These are phyloP conservation scores for Epirrhoe tristata DNA, from an alignment of 2,888 invertebrate genomes.

Conservation along the genomic window DNA sequence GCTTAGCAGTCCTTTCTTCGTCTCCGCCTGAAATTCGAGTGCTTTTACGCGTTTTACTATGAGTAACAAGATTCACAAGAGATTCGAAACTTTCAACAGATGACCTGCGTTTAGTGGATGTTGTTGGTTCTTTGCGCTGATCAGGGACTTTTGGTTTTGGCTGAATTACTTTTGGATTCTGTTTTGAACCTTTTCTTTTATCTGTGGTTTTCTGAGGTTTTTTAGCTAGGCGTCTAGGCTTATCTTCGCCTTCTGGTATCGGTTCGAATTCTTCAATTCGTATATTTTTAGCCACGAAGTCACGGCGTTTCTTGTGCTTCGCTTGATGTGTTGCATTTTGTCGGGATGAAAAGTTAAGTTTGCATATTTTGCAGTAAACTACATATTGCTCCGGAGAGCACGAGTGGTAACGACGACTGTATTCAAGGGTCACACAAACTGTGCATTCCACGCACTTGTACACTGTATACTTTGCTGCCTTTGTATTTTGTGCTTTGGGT, in stretches of 20 bases:
- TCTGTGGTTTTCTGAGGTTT: background rate
- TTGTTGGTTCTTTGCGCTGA: background rate
- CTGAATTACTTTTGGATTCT: background rate
- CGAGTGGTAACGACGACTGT: conserved; percentile 2
- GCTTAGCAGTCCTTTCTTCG: conserved; percentile 21
- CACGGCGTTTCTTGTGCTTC: conserved; percentile 37
- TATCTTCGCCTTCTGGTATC: background rate
- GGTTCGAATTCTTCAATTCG: conserved; percentile 22
- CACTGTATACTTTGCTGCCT: conserved; percentile 12
- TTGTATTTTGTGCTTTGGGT: background rate
- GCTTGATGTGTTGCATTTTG: conserved; percentile 33
- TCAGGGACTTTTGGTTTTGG: background rate
- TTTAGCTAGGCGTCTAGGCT: background rate
- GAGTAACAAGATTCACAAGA: conserved; percentile 2
- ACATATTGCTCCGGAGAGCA: conserved; percentile 1
- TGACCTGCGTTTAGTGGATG: background rate
- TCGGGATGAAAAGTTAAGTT: conserved; percentile 20
- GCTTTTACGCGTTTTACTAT: background rate
- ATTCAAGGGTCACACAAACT: background rate
- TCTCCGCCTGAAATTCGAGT: background rate
- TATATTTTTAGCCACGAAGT: conserved; percentile 30
- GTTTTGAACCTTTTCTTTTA: background rate
- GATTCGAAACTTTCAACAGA: conserved; percentile 9
- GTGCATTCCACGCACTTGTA: conserved; percentile 29
- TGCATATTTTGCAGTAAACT: conserved; percentile 40